phyloP scores from a whole-genome alignment of 1,140 invertebrate species.

The Procambarus clarkii region DNA sequence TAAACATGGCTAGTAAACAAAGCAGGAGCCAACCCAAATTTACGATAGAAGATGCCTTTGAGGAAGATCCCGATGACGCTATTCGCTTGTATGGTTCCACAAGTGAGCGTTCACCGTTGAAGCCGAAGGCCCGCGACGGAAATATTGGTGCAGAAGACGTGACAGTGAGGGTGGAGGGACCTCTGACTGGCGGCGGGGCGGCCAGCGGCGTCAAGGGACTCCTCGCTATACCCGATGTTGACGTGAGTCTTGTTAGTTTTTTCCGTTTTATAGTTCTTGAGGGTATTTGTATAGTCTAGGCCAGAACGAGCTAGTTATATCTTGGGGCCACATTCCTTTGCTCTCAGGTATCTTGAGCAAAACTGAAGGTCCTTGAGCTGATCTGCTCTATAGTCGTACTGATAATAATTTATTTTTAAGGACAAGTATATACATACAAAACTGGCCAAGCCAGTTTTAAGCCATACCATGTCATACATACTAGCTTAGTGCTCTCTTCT shows the following conservation, averaged over 20 bases:
- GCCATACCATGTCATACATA: too few relatives aligned
- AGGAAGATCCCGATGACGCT: conserved; percentile 87
- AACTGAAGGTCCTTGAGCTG: too few relatives aligned
- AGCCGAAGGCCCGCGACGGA: conserved; percentile 73
- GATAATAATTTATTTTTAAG: too few relatives aligned
- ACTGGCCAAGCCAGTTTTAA: too few relatives aligned
- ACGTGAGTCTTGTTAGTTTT: neutral
- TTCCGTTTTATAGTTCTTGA: too few relatives aligned
- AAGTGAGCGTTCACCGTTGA: conserved; percentile 78
- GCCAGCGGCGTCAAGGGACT: neutral
- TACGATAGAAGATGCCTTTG: conserved; percentile 88
- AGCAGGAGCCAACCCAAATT: conserved; percentile 76
- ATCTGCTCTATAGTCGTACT: too few relatives aligned
- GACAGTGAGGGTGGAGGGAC: neutral
- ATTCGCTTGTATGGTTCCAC: conserved; percentile 86
- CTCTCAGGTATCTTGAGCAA: too few relatives aligned
- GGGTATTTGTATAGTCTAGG: too few relatives aligned
- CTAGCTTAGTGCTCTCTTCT: too few relatives aligned
- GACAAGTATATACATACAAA: too few relatives aligned
- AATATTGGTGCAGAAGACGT: conserved; percentile 1
- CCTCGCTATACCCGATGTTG: conserved; percentile 27
- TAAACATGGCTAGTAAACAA: conserved; percentile 26
- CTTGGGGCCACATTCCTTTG: too few relatives aligned
- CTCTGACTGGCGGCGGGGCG: neutral
- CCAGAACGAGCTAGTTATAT: too few relatives aligned